Base-by-base conservation (phyloP, 2,888 invertebrate genomes). In the Agrenia bidenticulata region DNA sequence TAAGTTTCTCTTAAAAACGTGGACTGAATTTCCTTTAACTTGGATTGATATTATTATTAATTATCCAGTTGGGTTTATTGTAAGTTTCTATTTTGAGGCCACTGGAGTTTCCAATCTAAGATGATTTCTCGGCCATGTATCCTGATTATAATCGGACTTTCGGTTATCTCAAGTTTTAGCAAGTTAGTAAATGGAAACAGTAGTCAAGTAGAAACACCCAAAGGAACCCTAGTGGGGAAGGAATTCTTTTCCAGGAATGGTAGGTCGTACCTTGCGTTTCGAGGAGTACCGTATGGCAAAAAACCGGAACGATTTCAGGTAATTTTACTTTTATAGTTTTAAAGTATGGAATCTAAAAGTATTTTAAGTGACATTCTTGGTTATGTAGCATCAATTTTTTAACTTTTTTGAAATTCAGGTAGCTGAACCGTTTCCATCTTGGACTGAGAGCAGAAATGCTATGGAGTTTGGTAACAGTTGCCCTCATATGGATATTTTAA, bases 221-320 rank as follows among this genome's bases (percentile, higher is more conserved):
- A 61, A 2, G 69, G 69, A 13, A 53, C 32, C 4, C 60, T 69
- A 51, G 61, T 60, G 58, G 69, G 69, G 1, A 17, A 42, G 13
- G 15, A n/a, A 1, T n/a, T 15, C 9, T 49, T 41, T 26, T 69
- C 69, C 2, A 50, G 69, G 21, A 39, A 58, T 51, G 59, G 59
- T 9, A 19, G 55, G 1, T 19, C 55, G 4, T 69, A 59, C 26
- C 55, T 56, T 17, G 55, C 59, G 1, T 69, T 64, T 21, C 41
- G 7, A 1, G 69, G 66, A 19, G 51, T 69, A 27, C 66, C 58
- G 0, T 69, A 66, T 32, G 69, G 58, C 0, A 45, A 66, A 39
- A 57, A 49, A 26, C 61, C 63, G 23, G 63, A 57, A 49, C 56
- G 66, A 58, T 69, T 69, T 59, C 19, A 69, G 59, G 39, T 39